These are phyloP conservation scores for Ptilonorhynchus violaceus DNA, from an alignment of 2,113 vertebrate genomes.

Conservation along the genomic window DNA sequence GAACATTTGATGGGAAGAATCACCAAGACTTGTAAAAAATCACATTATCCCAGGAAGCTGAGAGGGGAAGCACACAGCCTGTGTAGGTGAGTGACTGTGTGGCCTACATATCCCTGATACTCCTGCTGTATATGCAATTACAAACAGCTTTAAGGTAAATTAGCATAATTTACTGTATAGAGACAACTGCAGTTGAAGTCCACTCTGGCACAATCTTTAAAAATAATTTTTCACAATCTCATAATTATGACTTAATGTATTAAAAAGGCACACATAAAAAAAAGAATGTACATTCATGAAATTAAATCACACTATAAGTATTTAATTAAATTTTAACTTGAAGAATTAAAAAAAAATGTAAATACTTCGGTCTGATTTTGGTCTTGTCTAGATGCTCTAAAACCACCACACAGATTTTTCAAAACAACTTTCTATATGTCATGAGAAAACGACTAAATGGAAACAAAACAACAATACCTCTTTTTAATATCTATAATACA, in stretches of 20 bases:
- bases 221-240: background rate
- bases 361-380: background rate
- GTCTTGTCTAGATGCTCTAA: background rate
- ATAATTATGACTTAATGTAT: background rate
- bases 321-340: background rate
- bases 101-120: background rate
- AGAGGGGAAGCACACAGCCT: background rate
- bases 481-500: background rate
- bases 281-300: background rate
- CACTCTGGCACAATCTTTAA: background rate
- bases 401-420: background rate
- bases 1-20: background rate
- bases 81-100: fast-evolving
- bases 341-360: background rate
- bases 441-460: background rate
- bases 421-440: background rate
- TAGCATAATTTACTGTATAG: background rate
- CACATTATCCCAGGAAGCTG: background rate
- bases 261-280: background rate
- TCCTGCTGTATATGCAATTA: background rate
- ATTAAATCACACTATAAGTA: background rate
- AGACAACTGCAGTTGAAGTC: background rate
- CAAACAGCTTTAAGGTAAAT: background rate
- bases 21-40: background rate
- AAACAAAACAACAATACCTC: background rate